phyloP scores from a whole-genome alignment of 2,888 invertebrate genomes.

The Lasioglossum malachurum region DNA sequence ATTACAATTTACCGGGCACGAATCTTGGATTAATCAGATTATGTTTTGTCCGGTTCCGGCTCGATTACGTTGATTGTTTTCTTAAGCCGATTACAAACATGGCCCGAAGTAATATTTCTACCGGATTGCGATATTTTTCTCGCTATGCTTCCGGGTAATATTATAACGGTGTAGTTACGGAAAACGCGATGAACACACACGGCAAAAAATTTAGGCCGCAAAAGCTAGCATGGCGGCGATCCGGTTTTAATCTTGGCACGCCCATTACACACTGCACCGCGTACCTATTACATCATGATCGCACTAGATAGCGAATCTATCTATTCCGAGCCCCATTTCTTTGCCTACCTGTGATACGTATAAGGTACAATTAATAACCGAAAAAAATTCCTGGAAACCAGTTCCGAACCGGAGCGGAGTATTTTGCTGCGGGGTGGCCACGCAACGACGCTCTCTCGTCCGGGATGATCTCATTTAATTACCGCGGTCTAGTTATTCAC shows the following conservation, averaged over 20 bases:
- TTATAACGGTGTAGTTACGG: slow-evolving; percentile 31
- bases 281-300: slow-evolving; percentile 71
- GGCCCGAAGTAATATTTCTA: neutral
- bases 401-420: slow-evolving; percentile 61
- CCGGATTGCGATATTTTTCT: slow-evolving; percentile 1
- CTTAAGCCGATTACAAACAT: slow-evolving; percentile 14
- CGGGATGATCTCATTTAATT: slow-evolving; percentile 74
- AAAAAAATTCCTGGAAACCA: slow-evolving; percentile 74
- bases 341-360: slow-evolving; percentile 61
- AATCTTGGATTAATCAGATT: neutral
- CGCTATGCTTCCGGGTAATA: neutral
- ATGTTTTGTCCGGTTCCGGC: neutral
- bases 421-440: slow-evolving; percentile 68
- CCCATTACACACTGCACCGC: slow-evolving; percentile 68
- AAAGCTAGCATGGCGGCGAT: slow-evolving; percentile 70
- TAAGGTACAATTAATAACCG: slow-evolving; percentile 74
- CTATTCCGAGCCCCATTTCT: slow-evolving; percentile 52
- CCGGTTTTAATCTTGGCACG: slow-evolving; percentile 75
- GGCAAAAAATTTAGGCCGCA: slow-evolving; percentile 56
- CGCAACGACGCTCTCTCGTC: slow-evolving; percentile 56
- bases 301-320: slow-evolving; percentile 62
- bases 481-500: slow-evolving; percentile 35
- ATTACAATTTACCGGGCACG: too few species aligned
- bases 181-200: slow-evolving; percentile 35
- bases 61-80: neutral